Conservation (phyloP, 2,113 vertebrate species). For the Caretta caretta region DNA sequence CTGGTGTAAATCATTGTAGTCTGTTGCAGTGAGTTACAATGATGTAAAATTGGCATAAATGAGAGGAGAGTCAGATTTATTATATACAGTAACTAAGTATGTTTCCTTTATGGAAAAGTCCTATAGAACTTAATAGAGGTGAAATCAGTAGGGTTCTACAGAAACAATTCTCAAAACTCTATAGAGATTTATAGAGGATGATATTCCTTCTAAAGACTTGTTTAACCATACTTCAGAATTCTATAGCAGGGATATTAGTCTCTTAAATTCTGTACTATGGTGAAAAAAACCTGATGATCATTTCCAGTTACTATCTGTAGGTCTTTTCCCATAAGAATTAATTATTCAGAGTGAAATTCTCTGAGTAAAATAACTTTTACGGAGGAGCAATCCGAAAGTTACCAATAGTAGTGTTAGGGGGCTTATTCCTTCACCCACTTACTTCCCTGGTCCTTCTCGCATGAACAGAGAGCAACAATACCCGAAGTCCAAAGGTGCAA, state of each 20-base stretch:
- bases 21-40: background rate
- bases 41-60: conserved; percentile 6
- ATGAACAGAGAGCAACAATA: too few relatives aligned
- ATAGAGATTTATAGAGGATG: conserved; percentile 12
- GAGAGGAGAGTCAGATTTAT: background rate
- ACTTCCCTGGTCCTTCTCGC: too few relatives aligned
- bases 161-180: background rate
- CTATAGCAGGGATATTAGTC: conserved; percentile 34
- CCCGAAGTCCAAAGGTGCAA: too few relatives aligned
- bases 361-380: conserved; percentile 58
- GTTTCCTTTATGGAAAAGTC: conserved; percentile 16
- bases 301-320: conserved; percentile 57
- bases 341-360: conserved; percentile 71
- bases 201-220: conserved; percentile 18
- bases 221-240: conserved; percentile 13
- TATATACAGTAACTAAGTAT: background rate
- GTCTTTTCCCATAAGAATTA: conserved; percentile 54
- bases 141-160: conserved; percentile 35
- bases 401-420: background rate
- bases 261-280: background rate
- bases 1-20: too few relatives aligned
- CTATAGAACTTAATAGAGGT: conserved; percentile 15
- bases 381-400: conserved; percentile 55
- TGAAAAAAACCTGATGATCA: conserved; percentile 9
- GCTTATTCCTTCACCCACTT: too few relatives aligned